These are phyloP conservation scores for Panzeria rudis DNA, from an alignment of 2,888 invertebrate species.

Conservation along the genomic window DNA sequence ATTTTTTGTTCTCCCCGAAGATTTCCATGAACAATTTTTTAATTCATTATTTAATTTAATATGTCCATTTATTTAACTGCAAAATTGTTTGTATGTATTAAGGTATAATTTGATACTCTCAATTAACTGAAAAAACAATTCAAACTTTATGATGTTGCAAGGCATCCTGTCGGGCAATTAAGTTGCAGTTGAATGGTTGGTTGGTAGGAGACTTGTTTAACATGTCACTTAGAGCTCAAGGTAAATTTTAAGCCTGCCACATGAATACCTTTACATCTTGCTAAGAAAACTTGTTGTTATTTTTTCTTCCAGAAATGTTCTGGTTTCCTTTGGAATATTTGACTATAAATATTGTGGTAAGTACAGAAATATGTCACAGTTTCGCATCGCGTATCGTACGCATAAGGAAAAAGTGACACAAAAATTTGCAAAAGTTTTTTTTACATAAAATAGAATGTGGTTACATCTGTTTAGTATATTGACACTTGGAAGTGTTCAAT, in stretches of 20 bases:
- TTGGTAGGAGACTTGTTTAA: conserved; percentile 8
- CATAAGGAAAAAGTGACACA: conserved; percentile 26
- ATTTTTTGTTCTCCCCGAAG: neutral
- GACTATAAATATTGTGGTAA: conserved; percentile 72
- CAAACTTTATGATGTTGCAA: conserved; percentile 3
- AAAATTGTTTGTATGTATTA: neutral
- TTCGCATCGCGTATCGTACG: conserved; percentile 66
- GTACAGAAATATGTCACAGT: conserved; percentile 75
- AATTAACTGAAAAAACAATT: conserved; percentile 6
- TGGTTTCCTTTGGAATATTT: conserved; percentile 10
- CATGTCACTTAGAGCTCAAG: conserved; percentile 50
- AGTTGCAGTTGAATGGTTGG: conserved; percentile 5
- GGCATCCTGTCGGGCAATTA: conserved; percentile 25
- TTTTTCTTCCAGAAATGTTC: neutral
- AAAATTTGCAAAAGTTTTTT: neutral
- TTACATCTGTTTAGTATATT: conserved; percentile 76
- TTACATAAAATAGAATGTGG: conserved; percentile 71
- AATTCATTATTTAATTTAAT: conserved; percentile 1
- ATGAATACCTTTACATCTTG: neutral
- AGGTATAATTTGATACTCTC: neutral
- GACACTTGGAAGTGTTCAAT: conserved; percentile 73
- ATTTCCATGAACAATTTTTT: neutral
- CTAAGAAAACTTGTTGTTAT: conserved; percentile 31
- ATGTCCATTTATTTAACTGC: neutral
- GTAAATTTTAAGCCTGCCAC: conserved; percentile 30